These are phyloP conservation scores for Arenaria interpres DNA, from an alignment of 2,113 vertebrate species.

Conservation along the genomic window DNA sequence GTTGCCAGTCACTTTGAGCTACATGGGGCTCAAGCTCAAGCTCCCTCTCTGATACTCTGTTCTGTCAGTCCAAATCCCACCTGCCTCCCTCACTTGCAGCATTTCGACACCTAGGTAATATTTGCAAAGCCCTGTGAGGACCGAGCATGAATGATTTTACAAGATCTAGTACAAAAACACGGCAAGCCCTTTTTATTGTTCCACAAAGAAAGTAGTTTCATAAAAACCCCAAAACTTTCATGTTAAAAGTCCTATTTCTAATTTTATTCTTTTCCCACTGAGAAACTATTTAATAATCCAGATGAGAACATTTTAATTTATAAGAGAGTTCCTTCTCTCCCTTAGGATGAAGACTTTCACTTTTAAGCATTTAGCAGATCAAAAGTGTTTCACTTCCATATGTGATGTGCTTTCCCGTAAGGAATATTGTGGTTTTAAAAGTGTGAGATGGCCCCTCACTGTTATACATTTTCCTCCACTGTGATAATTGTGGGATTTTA, in stretches of 20 bases:
- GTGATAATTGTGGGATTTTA: not conserved
- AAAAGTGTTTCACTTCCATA: not conserved
- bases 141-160: not conserved
- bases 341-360: not conserved
- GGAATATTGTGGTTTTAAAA: not conserved
- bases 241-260: not conserved
- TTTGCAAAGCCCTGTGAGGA: not conserved
- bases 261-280: not conserved
- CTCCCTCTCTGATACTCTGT: not conserved
- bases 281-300: slow-evolving; percentile 1
- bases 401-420: not conserved
- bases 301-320: not conserved
- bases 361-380: slow-evolving; percentile 28
- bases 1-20: not conserved
- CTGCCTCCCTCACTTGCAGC: not conserved
- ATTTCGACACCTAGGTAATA: not conserved
- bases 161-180: not conserved
- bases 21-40: not conserved
- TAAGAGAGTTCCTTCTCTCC: not conserved
- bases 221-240: not conserved
- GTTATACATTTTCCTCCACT: not conserved
- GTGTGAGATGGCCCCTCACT: not conserved
- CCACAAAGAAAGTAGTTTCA: not conserved
- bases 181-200: not conserved
- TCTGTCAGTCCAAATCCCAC: not conserved